Evolutionary conservation across 2,113 vertebrate genomes (phyloP), one percentile per base, ranked within the genome.

Genomic region (Gymnogyps californianus): DNA sequence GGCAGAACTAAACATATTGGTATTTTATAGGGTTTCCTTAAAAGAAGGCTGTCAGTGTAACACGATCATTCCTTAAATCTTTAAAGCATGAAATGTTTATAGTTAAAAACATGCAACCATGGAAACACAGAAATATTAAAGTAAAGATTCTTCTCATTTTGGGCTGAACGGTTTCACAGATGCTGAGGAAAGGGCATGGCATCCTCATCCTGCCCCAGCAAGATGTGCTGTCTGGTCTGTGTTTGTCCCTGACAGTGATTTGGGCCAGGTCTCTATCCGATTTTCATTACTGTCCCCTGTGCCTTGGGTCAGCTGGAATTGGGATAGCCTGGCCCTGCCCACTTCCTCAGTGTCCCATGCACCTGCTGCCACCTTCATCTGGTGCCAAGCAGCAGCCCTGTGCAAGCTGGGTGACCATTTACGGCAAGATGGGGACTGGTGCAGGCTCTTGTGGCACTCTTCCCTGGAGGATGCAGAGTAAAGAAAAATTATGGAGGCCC

Each of bases 21-120:
- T 80, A 58, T 96, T 91, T 93, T 93, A 81, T 46, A 42, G 22
- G 4, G 34, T 87, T 96, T 94, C 77, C 4, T 32, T 94, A 85
- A 89, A 62, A 79, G 67, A 91, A 54, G 46, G 49, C 40, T 91
- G 44, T 44, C 70, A 70, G 19, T 77, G 89, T 93, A 96, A 93
- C 36, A 70, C 0, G 8, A 59, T 79, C 36, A 40, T 91, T 91
- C 66, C 62, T 90, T 83, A 79, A 93, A 46, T 61, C 81, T 93
- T 87, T 94, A 82, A 91, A 87, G 49, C 54, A 85, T 75, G 36
- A 82, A 72, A 65, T 93, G 40, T 87, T 96, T 95, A 24, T 82
- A 61, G 61, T 87, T 91, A n/a, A 64, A 89, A 89, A 96, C 36
- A 76, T 72, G 74, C 8, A 75, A 31, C 80, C 65, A 78, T 92